These are phyloP conservation scores for Ganaspis brasiliensis DNA, from an alignment of 2,888 invertebrate genomes.

Conservation along the genomic window DNA sequence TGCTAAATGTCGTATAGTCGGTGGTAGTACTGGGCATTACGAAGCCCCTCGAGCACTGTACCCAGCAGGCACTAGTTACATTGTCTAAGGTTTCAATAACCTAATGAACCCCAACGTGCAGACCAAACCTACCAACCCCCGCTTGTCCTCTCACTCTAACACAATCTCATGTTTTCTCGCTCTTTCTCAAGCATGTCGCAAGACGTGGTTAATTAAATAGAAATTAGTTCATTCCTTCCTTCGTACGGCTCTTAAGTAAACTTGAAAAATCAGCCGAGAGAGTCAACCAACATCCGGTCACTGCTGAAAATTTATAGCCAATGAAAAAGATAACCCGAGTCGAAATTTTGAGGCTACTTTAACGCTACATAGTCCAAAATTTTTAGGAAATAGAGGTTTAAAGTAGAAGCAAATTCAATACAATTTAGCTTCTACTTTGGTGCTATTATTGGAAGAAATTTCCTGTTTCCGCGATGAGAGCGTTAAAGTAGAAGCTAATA, in stretches of 20 bases:
- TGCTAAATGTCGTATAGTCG: slow-evolving; percentile 49
- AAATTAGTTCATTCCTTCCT: slow-evolving; percentile 1
- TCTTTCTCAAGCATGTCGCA: slow-evolving; percentile 5
- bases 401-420: too few species aligned
- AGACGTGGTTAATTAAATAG: slow-evolving; percentile 24
- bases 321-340: too few species aligned
- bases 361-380: too few species aligned
- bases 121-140: slow-evolving; percentile 40
- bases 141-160: slow-evolving; percentile 26
- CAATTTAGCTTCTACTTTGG: too few species aligned
- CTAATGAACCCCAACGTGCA: slow-evolving; percentile 70
- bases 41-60: slow-evolving; percentile 76
- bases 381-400: too few species aligned
- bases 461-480: too few species aligned
- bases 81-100: slow-evolving; percentile 79
- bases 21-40: slow-evolving; percentile 70
- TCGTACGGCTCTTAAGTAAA: background rate
- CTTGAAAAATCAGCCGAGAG: background rate
- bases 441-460: too few species aligned
- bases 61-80: slow-evolving; percentile 72
- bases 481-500: too few species aligned
- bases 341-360: too few species aligned
- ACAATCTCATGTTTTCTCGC: slow-evolving; percentile 6
- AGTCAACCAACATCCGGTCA: too few species aligned
- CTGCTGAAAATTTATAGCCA: too few species aligned